These are phyloP conservation scores for Ophiodon elongatus DNA, from an alignment of 2,113 vertebrate genomes.

Conservation along the genomic window DNA sequence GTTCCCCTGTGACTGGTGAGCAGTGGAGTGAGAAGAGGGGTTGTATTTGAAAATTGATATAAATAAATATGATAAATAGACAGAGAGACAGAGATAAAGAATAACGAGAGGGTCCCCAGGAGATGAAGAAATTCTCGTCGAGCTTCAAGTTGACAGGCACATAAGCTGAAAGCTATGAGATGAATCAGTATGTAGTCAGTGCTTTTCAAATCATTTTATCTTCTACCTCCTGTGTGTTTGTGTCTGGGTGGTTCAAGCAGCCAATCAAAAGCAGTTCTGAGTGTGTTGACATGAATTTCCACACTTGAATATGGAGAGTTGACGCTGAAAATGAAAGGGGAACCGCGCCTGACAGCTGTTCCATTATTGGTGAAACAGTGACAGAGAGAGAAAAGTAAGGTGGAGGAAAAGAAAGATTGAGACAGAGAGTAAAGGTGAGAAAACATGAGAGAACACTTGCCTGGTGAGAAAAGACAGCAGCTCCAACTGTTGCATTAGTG, in stretches of 20 bases:
- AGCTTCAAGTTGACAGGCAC: background rate
- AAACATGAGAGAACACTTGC: constrained; percentile 52
- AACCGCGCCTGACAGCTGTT: constrained; percentile 21
- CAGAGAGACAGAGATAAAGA: background rate
- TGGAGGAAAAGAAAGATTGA: background rate
- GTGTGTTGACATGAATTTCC: background rate
- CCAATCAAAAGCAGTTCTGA: background rate
- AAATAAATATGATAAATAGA: constrained; percentile 26
- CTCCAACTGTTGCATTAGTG: constrained; percentile 58
- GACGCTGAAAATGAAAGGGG: background rate
- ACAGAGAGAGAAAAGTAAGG: constrained; percentile 2
- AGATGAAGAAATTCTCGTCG: background rate
- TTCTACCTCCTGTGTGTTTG: background rate
- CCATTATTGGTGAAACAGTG: constrained; percentile 30
- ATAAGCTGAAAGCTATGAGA: background rate
- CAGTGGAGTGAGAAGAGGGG: background rate
- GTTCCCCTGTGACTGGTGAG: background rate
- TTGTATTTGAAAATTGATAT: constrained; percentile 31
- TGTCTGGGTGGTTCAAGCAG: background rate
- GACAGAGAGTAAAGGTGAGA: constrained; percentile 22
- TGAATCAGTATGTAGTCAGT: background rate
- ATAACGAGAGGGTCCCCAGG: background rate
- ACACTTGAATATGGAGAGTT: background rate
- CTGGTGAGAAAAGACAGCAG: constrained; percentile 42
- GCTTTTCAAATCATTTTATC: constrained; percentile 1